Percentiles rank a stretch among this genome's conserved stretches.
These are phyloP conservation scores for Tetraodon nigroviridis DNA, from an alignment of 2,113 vertebrate genomes.

Conservation along the genomic window DNA sequence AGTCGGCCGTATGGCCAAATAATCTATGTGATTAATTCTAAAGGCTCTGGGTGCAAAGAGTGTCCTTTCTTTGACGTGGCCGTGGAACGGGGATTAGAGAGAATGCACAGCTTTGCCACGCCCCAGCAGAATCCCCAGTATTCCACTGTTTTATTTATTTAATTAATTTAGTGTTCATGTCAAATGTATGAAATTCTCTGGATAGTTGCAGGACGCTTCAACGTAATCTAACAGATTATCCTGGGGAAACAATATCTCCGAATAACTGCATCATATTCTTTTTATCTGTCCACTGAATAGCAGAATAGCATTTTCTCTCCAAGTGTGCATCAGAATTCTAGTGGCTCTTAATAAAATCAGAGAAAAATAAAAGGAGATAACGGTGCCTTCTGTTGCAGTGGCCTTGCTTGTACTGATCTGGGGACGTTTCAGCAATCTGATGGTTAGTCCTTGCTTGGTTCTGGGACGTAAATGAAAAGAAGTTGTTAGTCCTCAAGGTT, in stretches of 20 bases:
- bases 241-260: constrained; percentile 42
- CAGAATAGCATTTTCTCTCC: constrained; percentile 36
- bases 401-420: constrained; percentile 4
- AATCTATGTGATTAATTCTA: constrained; percentile 8
- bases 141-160: no score
- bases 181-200: background rate
- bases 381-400: constrained; percentile 7
- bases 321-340: constrained; percentile 5
- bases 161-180: no score
- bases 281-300: constrained; percentile 31
- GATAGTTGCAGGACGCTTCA: constrained; percentile 40
- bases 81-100: constrained; percentile 4
- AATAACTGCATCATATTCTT: constrained; percentile 43
- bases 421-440: background rate
- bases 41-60: background rate
- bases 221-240: constrained; percentile 68
- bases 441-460: constrained; percentile 12
- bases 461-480: constrained; percentile 6
- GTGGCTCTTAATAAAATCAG: constrained; percentile 1
- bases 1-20: constrained; percentile 11
- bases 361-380: constrained; percentile 24
- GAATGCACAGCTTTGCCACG: background rate
- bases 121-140: background rate
- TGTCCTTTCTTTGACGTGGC: no score
- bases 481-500: constrained; percentile 63